Conservation (phyloP, 2,113 vertebrate species). For the Crotalus viridis region DNA sequence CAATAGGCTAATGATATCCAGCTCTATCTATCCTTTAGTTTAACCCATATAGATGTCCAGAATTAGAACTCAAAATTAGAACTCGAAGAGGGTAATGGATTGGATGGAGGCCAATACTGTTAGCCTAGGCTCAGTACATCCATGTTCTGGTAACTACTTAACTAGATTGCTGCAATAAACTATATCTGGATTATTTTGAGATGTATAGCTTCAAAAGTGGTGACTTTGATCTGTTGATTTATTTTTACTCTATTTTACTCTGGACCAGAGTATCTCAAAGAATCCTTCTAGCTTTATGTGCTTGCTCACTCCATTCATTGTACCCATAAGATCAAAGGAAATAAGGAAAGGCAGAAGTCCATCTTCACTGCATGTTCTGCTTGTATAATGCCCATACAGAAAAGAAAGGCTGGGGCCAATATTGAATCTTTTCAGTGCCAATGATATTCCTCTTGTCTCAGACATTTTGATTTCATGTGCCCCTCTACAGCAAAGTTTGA, state of each 20-base stretch:
- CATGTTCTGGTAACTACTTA: not conserved
- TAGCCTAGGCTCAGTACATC: not conserved
- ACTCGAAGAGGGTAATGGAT: not conserved
- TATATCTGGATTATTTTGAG: not conserved
- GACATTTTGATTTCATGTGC: not conserved
- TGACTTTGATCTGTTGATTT: not conserved
- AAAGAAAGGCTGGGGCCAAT: not conserved
- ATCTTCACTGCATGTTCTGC: not conserved
- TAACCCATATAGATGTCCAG: not conserved
- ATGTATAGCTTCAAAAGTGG: not conserved
- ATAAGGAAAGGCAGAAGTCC: not conserved
- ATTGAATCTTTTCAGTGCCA: not conserved
- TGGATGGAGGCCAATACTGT: not conserved
- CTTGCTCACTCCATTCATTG: not conserved
- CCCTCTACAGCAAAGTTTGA: not conserved
- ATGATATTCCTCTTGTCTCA: not conserved
- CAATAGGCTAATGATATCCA: not conserved
- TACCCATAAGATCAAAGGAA: not conserved
- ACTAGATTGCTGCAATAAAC: not conserved
- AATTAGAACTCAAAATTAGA: not conserved
- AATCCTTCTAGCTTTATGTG: not conserved
- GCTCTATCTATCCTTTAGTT: not conserved
- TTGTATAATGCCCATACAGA: not conserved
- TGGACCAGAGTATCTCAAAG: not conserved
- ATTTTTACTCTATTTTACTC: not conserved